phyloP scores from a whole-genome alignment of 2,888 invertebrate species.

The Lamproptera curius region DNA sequence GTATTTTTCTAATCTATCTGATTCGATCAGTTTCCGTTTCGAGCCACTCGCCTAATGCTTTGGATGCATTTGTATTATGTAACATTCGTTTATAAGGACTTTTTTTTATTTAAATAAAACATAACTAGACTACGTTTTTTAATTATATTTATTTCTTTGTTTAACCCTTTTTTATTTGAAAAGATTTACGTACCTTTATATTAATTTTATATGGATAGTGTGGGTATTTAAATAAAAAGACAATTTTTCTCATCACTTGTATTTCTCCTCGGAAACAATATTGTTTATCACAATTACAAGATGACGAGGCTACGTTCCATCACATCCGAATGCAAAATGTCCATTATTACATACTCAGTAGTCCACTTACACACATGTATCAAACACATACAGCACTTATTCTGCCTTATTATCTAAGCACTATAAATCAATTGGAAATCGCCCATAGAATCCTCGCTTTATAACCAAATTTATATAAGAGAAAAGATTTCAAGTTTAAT shows the following conservation, averaged over 20 bases:
- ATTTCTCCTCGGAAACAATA: conserved; percentile 8
- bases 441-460: neutral
- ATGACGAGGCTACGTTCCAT: neutral
- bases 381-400: neutral
- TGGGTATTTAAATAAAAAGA: conserved; percentile 4
- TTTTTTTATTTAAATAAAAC: conserved; percentile 36
- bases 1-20: conserved; percentile 45
- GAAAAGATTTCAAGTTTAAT: too few species aligned
- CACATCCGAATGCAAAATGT: neutral
- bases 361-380: neutral
- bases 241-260: conserved; percentile 2
- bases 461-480: neutral
- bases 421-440: neutral
- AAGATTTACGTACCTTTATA: conserved; percentile 33
- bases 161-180: conserved; percentile 5
- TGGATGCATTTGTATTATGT: conserved; percentile 31
- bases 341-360: neutral
- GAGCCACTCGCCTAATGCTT: conserved; percentile 32
- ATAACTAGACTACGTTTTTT: neutral
- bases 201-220: too few species aligned
- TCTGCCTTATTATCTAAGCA: neutral
- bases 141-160: neutral
- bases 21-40: conserved; percentile 38
- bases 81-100: conserved; percentile 8
- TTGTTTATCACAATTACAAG: conserved; percentile 4